Evolutionary conservation across 2,888 invertebrate species (phyloP).

Genomic region (Lycocerus yunnanus): DNA sequence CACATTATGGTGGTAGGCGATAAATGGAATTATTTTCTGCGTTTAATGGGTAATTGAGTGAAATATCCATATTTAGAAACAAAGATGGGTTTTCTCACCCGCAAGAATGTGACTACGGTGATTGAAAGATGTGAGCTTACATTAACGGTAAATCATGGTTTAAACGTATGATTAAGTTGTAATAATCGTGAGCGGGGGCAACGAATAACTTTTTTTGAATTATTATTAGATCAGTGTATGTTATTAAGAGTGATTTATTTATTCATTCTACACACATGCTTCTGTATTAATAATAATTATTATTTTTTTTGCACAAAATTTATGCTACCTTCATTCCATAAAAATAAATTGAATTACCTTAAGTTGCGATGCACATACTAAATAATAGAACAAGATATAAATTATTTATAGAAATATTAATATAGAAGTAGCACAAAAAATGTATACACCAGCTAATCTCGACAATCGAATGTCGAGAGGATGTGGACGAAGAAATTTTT

Average conservation of each 20-base stretch:
- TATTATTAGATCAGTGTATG: conserved; percentile 20
- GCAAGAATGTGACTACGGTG: conserved; percentile 24
- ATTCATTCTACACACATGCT: conserved; percentile 9
- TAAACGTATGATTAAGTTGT: conserved; percentile 25
- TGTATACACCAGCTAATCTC: background rate
- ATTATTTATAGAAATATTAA: background rate
- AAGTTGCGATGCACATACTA: background rate
- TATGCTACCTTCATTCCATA: background rate
- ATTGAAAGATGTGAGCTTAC: conserved; percentile 24
- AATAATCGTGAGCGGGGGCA: conserved; percentile 12
- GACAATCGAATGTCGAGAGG: background rate
- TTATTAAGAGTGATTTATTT: conserved; percentile 22
- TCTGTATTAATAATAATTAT: conserved; percentile 3
- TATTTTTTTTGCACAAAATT: background rate
- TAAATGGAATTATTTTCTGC: conserved; percentile 3
- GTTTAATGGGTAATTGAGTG: conserved; percentile 13
- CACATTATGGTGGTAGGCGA: background rate
- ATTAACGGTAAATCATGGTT: conserved; percentile 23
- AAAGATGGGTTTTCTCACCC: conserved; percentile 23
- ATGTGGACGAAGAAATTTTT: background rate
- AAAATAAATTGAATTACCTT: background rate
- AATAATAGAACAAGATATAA: background rate
- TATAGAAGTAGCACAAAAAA: background rate
- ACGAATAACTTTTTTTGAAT: conserved; percentile 12
- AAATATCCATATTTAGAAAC: conserved; percentile 22